Conservation (phyloP, 2,888 invertebrate species). For the Euproctis similis region DNA sequence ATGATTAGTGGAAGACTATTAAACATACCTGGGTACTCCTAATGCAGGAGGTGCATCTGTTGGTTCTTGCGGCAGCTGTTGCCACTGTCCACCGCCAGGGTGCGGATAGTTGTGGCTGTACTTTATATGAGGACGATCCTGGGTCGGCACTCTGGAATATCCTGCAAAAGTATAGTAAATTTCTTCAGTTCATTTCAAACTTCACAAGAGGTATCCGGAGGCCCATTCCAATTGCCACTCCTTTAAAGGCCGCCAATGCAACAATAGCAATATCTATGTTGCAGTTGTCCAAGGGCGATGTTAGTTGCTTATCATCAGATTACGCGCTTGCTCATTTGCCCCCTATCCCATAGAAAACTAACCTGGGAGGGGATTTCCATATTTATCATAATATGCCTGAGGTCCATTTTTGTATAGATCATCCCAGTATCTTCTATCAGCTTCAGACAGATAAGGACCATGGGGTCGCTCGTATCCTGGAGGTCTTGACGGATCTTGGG, state of each 20-base stretch:
- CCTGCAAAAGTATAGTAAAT: slow-evolving; percentile 34
- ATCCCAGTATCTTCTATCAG: slow-evolving; percentile 64
- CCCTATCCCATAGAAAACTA: too few species aligned
- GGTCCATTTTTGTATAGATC: slow-evolving; percentile 63
- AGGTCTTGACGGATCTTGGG: slow-evolving; percentile 18
- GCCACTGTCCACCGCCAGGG: slow-evolving; percentile 52
- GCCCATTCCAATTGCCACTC: too few species aligned
- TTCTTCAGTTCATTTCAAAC: too few species aligned
- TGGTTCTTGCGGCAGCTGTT: slow-evolving; percentile 37
- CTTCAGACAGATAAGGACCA: slow-evolving; percentile 51
- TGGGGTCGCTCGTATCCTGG: slow-evolving; percentile 28
- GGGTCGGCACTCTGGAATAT: slow-evolving; percentile 55
- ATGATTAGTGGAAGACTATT: too few species aligned
- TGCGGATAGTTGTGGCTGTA: slow-evolving; percentile 51
- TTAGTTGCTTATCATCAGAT: too few species aligned
- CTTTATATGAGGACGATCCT: slow-evolving; percentile 49
- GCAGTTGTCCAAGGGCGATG: too few species aligned
- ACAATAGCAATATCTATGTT: too few species aligned
- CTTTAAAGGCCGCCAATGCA: too few species aligned
- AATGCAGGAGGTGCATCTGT: slow-evolving; percentile 60
- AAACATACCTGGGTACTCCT: slow-evolving; percentile 51
- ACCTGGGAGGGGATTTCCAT: slow-evolving; percentile 69
- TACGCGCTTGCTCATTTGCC: too few species aligned
- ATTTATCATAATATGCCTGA: slow-evolving; percentile 62
- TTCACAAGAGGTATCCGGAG: too few species aligned